Base-by-base conservation (phyloP, 2,113 vertebrate genomes). In the Ciconia maguari region DNA sequence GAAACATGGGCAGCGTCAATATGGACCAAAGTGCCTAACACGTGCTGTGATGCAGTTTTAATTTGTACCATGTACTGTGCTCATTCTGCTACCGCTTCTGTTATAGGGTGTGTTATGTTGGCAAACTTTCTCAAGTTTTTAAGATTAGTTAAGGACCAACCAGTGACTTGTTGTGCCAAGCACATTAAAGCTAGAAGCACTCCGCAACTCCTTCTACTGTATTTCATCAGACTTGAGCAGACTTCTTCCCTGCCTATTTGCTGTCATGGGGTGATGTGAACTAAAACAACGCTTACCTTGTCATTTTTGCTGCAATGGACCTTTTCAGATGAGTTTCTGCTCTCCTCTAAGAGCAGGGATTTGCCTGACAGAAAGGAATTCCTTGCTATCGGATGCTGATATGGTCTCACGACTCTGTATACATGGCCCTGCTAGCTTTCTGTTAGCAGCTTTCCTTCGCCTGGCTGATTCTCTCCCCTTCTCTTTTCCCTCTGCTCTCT, bases 361-460 rank as follows among this genome's bases (percentile, higher is more conserved):
- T 96, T 87, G 42, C 66, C 54, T 94, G 77, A 85, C 10, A 5
- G 85, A 96, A 96, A 77, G 78, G 78, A 95, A 90, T 95, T 96
- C 83, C 75, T 89, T 87, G 41, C 65, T 17, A 54, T 19, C 19
- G 2, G 60, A 84, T 71, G 72, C 81, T 95, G 80, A 76, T 72
- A 69, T 16, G 87, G 84, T 87, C 81, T 83, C 66, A 42, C 5
- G 9, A 81, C 49, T 86, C 79, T 93, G 66, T 90, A 85, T 77
- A 29, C 79, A 29, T 1, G 13, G 36, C 27, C 21, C 34, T 20
- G 13, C 76, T 74, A 25, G 19, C n/a, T 25, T 89, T 94, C 89
- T 69, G 27, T 90, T 89, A 78, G 78, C 77, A 69, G 44, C 66
- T 85, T 5, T 83, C 62, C 87, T 91, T 82, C 21, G 2, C 78